A percentile compares a stretch with the other conserved stretches of the same genome.
phyloP scores from a whole-genome alignment of 2,797 vertebrate genomes.

The Eupleurogrammus muticus region DNA sequence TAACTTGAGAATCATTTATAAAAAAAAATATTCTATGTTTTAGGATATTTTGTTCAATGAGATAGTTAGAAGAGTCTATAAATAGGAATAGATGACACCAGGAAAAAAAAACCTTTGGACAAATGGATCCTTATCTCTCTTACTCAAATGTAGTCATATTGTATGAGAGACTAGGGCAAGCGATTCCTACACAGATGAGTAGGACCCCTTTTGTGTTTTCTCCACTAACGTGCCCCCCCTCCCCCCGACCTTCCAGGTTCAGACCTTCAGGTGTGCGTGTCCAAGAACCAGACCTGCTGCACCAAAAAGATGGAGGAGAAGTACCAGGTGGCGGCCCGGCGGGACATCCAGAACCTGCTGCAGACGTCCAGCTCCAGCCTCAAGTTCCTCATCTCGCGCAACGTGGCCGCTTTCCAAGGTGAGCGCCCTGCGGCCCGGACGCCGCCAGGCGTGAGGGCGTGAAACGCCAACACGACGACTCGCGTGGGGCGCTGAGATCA shows the following conservation, averaged over 20 bases:
- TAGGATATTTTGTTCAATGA: too few relatives aligned
- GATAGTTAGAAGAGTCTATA: background rate
- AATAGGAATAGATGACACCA: too few relatives aligned
- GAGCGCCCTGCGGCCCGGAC: conserved; percentile 34
- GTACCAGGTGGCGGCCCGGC: conserved; percentile 85
- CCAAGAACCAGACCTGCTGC: conserved; percentile 88
- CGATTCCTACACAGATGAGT: background rate
- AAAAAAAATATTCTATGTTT: too few relatives aligned
- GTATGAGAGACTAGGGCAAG: background rate
- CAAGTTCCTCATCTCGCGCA: conserved; percentile 88
- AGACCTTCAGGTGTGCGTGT: conserved; percentile 89
- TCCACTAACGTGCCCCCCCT: conserved; percentile 20
- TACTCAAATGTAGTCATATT: background rate
- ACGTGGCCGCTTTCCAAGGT: conserved; percentile 93
- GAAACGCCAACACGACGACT: too few relatives aligned
- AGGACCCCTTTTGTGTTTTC: background rate
- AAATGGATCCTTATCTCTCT: background rate
- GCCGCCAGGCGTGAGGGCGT: too few relatives aligned
- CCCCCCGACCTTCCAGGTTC: conserved; percentile 73
- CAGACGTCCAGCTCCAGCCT: conserved; percentile 87
- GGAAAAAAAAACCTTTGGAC: too few relatives aligned
- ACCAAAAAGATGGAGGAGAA: conserved; percentile 91
- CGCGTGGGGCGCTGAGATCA: conserved; percentile 28
- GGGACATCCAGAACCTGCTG: conserved; percentile 88
- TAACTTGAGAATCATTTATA: too few relatives aligned